A percentile compares a stretch with the other conserved stretches of the same genome.
These are phyloP conservation scores for Diuraphis noxia DNA, from an alignment of 1,140 invertebrate genomes.

Conservation along the genomic window DNA sequence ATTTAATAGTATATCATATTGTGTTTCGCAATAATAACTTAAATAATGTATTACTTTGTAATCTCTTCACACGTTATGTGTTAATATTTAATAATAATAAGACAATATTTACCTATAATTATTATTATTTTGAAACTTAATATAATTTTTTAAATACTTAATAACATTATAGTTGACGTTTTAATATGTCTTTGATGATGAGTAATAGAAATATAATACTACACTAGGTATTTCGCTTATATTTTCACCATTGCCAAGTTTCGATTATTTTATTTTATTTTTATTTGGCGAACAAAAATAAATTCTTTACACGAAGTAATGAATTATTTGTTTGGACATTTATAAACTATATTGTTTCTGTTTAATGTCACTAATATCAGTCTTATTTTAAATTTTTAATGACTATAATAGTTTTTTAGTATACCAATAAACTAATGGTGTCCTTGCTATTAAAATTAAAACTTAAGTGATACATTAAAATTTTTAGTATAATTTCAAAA, in stretches of 20 bases:
- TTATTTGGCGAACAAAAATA: not conserved
- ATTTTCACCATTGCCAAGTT: not conserved
- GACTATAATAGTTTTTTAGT: no score
- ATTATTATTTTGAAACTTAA: not conserved
- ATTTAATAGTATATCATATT: not conserved
- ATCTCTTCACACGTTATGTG: not conserved
- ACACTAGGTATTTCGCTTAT: not conserved
- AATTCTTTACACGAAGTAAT: not conserved
- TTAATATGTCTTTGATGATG: not conserved
- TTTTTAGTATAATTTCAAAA: no score
- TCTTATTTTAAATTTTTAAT: no score
- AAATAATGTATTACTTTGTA: not conserved
- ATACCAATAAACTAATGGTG: no score
- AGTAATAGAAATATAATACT: not conserved
- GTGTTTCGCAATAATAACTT: not conserved
- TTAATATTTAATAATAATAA: not conserved
- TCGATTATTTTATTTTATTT: no score
- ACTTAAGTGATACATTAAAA: no score
- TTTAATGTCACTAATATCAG: no score
- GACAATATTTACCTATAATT: not conserved
- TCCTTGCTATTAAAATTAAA: no score
- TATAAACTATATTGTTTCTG: no score
- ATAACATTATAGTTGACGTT: not conserved
- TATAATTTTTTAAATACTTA: not conserved
- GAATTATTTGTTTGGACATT: no score